phyloP scores from a whole-genome alignment of 2,797 vertebrate species.

The Darevskia nairensis region DNA sequence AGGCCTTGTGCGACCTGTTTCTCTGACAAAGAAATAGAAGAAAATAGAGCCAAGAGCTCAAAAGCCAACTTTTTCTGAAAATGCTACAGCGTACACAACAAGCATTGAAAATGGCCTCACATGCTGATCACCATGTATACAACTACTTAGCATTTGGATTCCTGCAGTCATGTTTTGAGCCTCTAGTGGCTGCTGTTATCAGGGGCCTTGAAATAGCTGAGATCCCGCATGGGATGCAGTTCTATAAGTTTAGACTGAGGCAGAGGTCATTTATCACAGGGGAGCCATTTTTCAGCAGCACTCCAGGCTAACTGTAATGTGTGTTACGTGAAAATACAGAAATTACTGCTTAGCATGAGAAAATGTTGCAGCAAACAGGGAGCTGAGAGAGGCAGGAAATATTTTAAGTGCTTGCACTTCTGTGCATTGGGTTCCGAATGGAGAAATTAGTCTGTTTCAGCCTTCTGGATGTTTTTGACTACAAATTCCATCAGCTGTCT shows the following conservation, averaged over 20 bases:
- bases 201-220: neutral
- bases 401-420: neutral
- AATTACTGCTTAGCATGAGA: neutral
- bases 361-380: neutral
- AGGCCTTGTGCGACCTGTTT: conserved; percentile 65
- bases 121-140: neutral
- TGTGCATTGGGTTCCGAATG: neutral
- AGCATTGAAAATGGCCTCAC: neutral
- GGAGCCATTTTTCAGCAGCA: neutral
- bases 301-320: neutral
- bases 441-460: too few species aligned
- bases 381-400: neutral
- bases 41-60: conserved; percentile 48
- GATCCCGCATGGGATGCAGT: neutral
- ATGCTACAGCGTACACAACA: neutral
- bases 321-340: neutral
- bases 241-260: neutral
- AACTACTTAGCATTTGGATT: neutral
- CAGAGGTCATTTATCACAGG: neutral
- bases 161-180: neutral
- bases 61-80: conserved; percentile 58
- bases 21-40: conserved; percentile 47
- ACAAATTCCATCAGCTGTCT: too few species aligned
- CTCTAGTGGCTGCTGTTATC: neutral
- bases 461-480: too few species aligned